Conservation (phyloP, 2,888 invertebrate species). For the Dusona sp. region DNA sequence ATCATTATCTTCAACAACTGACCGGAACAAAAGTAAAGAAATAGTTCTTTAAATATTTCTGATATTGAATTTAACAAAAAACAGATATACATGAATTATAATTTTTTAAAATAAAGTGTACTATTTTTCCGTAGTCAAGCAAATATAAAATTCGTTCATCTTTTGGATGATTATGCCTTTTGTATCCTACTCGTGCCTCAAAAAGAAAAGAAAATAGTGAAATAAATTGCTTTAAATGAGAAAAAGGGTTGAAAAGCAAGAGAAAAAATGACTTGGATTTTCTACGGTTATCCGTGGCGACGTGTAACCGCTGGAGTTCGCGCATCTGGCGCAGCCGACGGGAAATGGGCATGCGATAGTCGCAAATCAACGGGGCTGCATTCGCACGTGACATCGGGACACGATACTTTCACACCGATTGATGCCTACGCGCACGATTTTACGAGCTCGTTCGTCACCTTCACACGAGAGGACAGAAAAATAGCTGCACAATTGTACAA, state of each 20-base stretch:
- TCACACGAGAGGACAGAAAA: not conserved
- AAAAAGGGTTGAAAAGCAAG: not conserved
- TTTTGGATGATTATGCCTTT: not conserved
- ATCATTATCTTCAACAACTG: not conserved
- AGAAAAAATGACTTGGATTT: not conserved
- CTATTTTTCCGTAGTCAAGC: not conserved
- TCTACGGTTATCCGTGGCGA: conserved; percentile 46
- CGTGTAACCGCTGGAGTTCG: conserved; percentile 38
- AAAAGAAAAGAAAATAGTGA: not conserved
- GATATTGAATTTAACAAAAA: not conserved
- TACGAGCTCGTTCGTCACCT: conserved; percentile 50
- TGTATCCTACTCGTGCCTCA: not conserved
- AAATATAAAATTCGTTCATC: not conserved
- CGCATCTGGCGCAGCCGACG: conserved; percentile 34
- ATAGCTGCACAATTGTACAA: not conserved
- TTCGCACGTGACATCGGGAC: conserved; percentile 60
- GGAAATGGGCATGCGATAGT: conserved; percentile 34
- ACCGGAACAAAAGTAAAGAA: not conserved
- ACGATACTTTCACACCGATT: conserved; percentile 54
- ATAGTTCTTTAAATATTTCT: too few relatives aligned
- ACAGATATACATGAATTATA: not conserved
- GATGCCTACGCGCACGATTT: conserved; percentile 53
- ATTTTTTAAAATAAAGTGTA: too few relatives aligned
- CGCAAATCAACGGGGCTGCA: conserved; percentile 62
- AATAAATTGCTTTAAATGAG: not conserved